Conservation (phyloP, 2,113 vertebrate species). For the Porphyrio hochstetteri region DNA sequence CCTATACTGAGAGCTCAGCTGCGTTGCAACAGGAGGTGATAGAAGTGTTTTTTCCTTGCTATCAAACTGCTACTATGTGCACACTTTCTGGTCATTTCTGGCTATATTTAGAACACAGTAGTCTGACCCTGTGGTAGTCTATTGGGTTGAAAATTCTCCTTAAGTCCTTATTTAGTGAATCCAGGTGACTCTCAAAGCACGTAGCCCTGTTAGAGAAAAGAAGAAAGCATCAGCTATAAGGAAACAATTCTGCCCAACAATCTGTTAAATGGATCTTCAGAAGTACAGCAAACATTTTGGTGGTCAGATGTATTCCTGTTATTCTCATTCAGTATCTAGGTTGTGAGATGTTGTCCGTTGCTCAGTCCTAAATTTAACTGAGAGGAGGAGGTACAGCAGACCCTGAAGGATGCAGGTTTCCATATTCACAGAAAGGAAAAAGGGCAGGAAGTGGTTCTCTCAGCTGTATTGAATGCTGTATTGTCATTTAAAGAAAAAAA, state of each 20-base stretch:
- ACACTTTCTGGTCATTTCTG: neutral
- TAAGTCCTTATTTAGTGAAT: neutral
- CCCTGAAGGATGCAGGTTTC: neutral
- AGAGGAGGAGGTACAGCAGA: neutral
- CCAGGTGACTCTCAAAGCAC: neutral
- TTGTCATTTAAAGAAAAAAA: neutral
- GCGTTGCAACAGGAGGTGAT: neutral
- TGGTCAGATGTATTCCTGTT: neutral
- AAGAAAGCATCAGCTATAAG: rapidly evolving
- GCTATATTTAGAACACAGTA: neutral
- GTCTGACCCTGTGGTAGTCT: neutral
- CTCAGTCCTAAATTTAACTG: neutral
- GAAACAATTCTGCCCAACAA: neutral
- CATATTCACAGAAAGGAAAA: neutral
- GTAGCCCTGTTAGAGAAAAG: neutral
- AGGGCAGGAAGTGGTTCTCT: neutral
- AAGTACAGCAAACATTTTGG: neutral
- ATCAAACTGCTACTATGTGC: neutral
- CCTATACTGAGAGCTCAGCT: neutral
- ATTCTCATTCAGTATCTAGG: neutral
- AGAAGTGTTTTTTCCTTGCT: rapidly evolving
- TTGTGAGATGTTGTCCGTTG: neutral
- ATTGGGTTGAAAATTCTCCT: neutral
- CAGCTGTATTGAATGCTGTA: neutral
- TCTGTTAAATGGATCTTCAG: neutral